Conservation (phyloP, 2,797 vertebrate genomes). For the Phrynocephalus vlangalii region DNA sequence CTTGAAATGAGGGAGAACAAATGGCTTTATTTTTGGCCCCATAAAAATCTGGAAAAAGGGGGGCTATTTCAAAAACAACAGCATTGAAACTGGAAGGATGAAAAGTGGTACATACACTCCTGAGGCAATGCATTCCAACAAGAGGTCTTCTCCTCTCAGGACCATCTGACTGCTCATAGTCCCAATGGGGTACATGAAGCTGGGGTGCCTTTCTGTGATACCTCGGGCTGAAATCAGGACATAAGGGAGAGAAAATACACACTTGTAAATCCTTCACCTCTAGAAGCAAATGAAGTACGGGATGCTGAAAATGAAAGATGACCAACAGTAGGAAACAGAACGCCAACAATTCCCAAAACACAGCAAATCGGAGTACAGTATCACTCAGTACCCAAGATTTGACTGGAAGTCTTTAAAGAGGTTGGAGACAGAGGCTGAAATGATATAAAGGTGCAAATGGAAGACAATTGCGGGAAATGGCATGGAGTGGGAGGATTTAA, state of each 20-base stretch:
- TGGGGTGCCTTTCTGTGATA: constrained; percentile 87
- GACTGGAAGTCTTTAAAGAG: neutral
- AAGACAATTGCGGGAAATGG: neutral
- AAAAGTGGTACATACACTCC: constrained; percentile 87
- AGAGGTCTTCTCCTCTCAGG: constrained; percentile 89
- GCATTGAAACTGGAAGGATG: neutral
- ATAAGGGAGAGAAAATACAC: constrained; percentile 48
- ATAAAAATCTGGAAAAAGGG: neutral
- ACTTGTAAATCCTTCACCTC: constrained; percentile 55
- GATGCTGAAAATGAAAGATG: neutral
- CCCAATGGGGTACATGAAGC: constrained; percentile 90
- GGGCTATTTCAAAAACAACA: neutral
- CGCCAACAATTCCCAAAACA: neutral
- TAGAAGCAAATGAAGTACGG: accelerated
- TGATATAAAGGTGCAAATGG: neutral
- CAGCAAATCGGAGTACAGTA: neutral
- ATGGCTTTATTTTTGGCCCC: neutral
- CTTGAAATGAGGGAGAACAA: neutral
- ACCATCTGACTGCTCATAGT: constrained; percentile 92
- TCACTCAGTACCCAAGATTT: neutral
- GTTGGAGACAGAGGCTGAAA: neutral
- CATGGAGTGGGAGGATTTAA: neutral
- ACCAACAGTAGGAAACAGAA: constrained; percentile 1
- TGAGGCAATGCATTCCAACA: constrained; percentile 96
- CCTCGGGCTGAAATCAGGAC: constrained; percentile 84